Conservation (phyloP, 2,797 vertebrate genomes). For the Morus bassanus region DNA sequence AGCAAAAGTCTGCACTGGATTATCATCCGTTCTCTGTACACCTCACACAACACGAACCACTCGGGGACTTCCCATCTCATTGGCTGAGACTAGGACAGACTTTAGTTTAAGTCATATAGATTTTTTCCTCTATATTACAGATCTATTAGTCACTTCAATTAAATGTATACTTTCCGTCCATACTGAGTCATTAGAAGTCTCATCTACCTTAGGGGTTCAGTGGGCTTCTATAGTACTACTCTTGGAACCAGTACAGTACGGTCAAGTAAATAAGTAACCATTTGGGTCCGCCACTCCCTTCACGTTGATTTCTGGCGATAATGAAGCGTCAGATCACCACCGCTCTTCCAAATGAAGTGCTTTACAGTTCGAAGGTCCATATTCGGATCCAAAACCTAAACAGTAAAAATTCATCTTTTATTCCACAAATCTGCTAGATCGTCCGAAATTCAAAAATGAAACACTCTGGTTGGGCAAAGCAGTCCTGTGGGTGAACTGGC, state of each 20-base stretch:
- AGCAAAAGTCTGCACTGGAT: slow-evolving; percentile 68
- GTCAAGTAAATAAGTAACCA: slow-evolving; percentile 20
- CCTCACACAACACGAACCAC: slow-evolving; percentile 40
- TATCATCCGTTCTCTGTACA: slow-evolving; percentile 63
- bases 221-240: slow-evolving; percentile 78
- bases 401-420: not conserved
- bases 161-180: slow-evolving; percentile 65
- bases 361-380: slow-evolving; percentile 99
- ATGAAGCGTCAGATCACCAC: slow-evolving; percentile 96
- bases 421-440: not conserved
- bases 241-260: slow-evolving; percentile 70
- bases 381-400: slow-evolving; percentile 95
- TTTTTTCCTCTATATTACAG: slow-evolving; percentile 76
- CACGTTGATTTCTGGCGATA: slow-evolving; percentile 99
- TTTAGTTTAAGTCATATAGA: slow-evolving; percentile 69
- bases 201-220: slow-evolving; percentile 73
- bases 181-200: slow-evolving; percentile 69
- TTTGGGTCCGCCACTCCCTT: slow-evolving; percentile 48
- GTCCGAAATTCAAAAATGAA: not conserved
- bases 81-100: slow-evolving; percentile 58
- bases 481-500: not conserved
- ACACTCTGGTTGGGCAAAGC: not conserved
- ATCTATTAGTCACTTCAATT: slow-evolving; percentile 72
- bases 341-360: slow-evolving; percentile 99
- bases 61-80: slow-evolving; percentile 37